phyloP scores from a whole-genome alignment of 2,113 vertebrate genomes.

The Hiodon tergisus region DNA sequence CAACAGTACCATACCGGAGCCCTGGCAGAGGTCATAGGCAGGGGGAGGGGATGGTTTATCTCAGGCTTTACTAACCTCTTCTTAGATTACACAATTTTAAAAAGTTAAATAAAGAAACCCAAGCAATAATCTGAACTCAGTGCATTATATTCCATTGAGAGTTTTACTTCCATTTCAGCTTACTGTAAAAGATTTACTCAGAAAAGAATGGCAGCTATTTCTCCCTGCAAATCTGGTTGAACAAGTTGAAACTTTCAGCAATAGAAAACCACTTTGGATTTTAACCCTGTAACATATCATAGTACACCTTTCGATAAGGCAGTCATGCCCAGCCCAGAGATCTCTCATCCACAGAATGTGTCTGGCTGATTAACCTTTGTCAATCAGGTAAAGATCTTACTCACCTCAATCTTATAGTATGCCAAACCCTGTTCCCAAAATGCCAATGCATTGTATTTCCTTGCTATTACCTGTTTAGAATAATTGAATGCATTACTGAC shows the following conservation, averaged over 20 bases:
- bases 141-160: not conserved
- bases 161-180: slow-evolving; percentile 2
- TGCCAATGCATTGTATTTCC: not conserved
- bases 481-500: not conserved
- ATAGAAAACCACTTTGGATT: not conserved
- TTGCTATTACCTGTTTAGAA: too few relatives aligned
- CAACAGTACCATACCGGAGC: not conserved
- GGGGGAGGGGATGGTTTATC: not conserved
- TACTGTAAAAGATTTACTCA: not conserved
- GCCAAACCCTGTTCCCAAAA: not conserved
- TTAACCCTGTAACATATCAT: slow-evolving; percentile 11
- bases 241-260: slow-evolving; percentile 27
- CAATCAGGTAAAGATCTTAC: not conserved
- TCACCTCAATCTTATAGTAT: not conserved
- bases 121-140: too few relatives aligned
- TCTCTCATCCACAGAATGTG: not conserved
- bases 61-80: not conserved
- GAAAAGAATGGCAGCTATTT: slow-evolving; percentile 9
- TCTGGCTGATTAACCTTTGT: too few relatives aligned
- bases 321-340: slow-evolving; percentile 21
- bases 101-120: too few relatives aligned
- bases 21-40: not conserved
- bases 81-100: not conserved
- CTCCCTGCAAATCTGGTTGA: slow-evolving; percentile 28
- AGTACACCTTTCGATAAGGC: not conserved